Base-by-base conservation (phyloP, 2,797 vertebrate species). In the Petrocephalus schoutedeni region DNA sequence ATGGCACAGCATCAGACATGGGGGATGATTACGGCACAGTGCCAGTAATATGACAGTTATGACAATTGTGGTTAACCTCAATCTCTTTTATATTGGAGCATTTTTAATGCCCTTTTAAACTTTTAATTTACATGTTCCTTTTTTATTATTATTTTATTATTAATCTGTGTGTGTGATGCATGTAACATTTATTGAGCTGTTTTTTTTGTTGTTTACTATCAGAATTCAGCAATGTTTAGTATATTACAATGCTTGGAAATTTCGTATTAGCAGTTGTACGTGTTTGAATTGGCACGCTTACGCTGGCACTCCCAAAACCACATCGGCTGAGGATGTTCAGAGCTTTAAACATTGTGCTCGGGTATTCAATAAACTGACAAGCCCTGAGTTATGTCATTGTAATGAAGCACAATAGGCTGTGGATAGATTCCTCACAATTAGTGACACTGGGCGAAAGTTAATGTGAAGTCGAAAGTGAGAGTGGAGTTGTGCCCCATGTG, bases 1-100 rank as follows among this genome's bases (percentile, higher is more conserved):
- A 94, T 96, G 94, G 94, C 95, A 93, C 93, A 92, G 91, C 88
- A 61, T 41, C 57, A 86, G 16, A 45, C 41, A 36, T n/a, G 14
- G 61, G 54, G 67, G 67, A 32, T 10, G 10, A 6, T 74, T 74
- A 74, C 32, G 21, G 85, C 32, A 59, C 32, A 19, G 84, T 86
- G 84, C 16, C 16, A 4, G 28, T 86, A 10, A 32, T 57, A n/a
- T 36, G 57, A 32, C 8, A 86, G 85, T 45, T 8, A 59, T 86
- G 32, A 61, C 19, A 7, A 8, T 61, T 32, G 32, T 19, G 32
- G 19, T 41, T 59, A 61, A 86, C 28, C 28, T 36, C 56, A 86
- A 41, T 6, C 0, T n/a, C n/a, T 56, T 58, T 57, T 85, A 19
- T 77, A 14, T 36, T 36, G 16, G 3, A 32, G 49, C 80, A 84